Evolutionary conservation across 2,113 vertebrate genomes (phyloP).

Genomic region (Bettongia penicillata): DNA sequence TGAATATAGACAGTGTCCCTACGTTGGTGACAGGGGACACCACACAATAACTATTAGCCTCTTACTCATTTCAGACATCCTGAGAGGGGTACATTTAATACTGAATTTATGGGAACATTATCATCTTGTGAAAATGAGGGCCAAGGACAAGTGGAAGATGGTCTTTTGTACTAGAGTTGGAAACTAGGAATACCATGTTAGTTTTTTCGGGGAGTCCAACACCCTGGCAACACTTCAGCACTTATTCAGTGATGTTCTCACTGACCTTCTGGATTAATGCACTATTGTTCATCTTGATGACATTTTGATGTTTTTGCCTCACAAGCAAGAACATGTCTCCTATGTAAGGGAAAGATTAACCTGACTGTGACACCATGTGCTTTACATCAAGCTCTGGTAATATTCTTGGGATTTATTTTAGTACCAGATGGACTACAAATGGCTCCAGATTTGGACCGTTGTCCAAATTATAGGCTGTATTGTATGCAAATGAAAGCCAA

Average conservation of each 20-base stretch:
- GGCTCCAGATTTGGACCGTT: background rate
- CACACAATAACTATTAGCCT: background rate
- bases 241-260: background rate
- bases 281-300: conserved; percentile 16
- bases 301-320: conserved; percentile 4
- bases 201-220: background rate
- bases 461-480: background rate
- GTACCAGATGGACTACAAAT: background rate
- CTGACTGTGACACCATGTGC: background rate
- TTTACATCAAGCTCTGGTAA: background rate
- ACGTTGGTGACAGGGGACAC: background rate
- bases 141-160: conserved; percentile 4
- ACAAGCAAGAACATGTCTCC: background rate
- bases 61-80: background rate
- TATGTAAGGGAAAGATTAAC: background rate
- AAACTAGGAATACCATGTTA: background rate
- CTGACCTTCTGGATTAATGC: background rate
- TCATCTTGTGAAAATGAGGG: background rate
- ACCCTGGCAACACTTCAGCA: background rate
- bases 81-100: background rate
- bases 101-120: background rate
- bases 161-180: background rate
- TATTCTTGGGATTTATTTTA: background rate
- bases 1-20: background rate
- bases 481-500: background rate